Conservation (phyloP, 1,140 invertebrate genomes). For the Bombyx mori region DNA sequence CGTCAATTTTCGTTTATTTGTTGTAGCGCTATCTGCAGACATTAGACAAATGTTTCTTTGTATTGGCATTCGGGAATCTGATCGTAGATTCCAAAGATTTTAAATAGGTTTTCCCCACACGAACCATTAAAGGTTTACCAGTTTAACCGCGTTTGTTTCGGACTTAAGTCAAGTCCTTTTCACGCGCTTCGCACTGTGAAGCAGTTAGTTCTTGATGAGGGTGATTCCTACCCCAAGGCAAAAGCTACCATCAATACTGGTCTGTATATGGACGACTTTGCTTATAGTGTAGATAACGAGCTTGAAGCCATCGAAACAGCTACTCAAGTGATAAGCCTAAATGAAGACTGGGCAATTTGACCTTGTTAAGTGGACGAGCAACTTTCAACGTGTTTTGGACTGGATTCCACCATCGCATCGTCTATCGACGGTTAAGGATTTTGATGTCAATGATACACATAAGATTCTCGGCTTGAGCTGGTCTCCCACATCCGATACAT, state of each 20-base stretch:
- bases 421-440: conserved; percentile 7
- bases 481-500: conserved; percentile 5
- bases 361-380: conserved; percentile 20
- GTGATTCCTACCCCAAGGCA: conserved; percentile 3
- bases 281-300: not conserved
- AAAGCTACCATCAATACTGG: not conserved
- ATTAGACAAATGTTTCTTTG: conserved; percentile 18
- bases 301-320: not conserved
- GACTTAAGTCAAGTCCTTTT: conserved; percentile 33
- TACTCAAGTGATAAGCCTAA: conserved; percentile 9
- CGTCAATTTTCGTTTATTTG: conserved; percentile 21
- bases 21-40: conserved; percentile 6
- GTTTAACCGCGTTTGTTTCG: conserved; percentile 43
- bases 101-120: conserved; percentile 23
- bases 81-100: conserved; percentile 5
- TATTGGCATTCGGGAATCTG: conserved; percentile 11
- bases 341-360: conserved; percentile 18
- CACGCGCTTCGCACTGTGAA: conserved; percentile 29
- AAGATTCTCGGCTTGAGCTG: conserved; percentile 14
- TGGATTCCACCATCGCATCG: conserved; percentile 11
- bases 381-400: conserved; percentile 13
- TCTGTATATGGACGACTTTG: conserved; percentile 16
- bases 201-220: conserved; percentile 19
- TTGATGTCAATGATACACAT: conserved; percentile 4
- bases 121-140: conserved; percentile 19